Base-by-base conservation (phyloP, 2,888 invertebrate genomes). In the Synanthedon andrenaeformis region DNA sequence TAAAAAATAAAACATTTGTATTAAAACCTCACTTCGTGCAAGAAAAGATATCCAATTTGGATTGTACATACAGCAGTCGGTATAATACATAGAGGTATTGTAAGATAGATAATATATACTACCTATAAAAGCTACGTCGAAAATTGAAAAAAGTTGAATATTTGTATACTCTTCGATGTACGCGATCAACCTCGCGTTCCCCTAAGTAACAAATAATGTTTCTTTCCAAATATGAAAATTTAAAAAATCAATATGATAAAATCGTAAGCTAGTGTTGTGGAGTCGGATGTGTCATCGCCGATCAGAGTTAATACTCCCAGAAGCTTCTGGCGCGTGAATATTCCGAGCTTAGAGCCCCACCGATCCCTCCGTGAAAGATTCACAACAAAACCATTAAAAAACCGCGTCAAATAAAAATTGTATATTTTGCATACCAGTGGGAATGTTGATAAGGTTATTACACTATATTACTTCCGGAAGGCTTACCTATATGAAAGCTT, bases 391-490 rank as follows among this genome's bases (percentile, higher is more conserved):
- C 67, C 71, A 69, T 75, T 68, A 66, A 74, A 79, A 82, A 78
- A 76, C 69, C 68, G 70, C 66, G 64, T 62, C 65, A 70, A 79
- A 83, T 80, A 84, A 85, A 85, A 85, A 81, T 74, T 76, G 74
- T 76, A 83, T 82, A 83, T 82, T 83, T 81, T 82, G 77, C 83
- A 84, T 83, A 81, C 72, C 70, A 70, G 66, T 71, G 62, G 63
- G 63, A 71, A 63, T 64, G 64, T 58, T 52, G 61, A 12, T 59
- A 67, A 68, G 69, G 71, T 77, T 73, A 79, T 82, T 81, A 84
- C 79, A 74, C 65, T 75, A 81, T 82, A 81, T 82, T 84, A 82
- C 81, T 82, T 79, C 76, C 79, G 72, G 73, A 70, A 74, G 76
- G 76, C 35, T 6, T 35, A 35, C 35, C 8, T 82, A 79, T 81